Percentiles rank a stretch among this genome's conserved stretches.
Evolutionary conservation across 2,888 invertebrate genomes (phyloP).

Genomic region (Pachymerium ferrugineum): DNA sequence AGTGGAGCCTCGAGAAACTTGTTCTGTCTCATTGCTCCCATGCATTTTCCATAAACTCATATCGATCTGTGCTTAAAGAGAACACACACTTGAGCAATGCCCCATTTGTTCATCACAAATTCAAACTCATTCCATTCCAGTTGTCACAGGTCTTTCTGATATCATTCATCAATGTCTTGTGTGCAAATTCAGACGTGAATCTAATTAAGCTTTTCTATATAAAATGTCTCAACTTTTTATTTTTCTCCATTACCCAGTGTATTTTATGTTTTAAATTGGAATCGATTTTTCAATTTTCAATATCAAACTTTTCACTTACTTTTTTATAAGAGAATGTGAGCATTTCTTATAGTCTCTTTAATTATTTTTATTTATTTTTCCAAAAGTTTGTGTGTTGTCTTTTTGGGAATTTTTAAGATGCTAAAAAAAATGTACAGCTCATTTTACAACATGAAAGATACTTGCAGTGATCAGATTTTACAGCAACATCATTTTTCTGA

Average conservation of each 20-base stretch:
- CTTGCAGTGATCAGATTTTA: background rate
- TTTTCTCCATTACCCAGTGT: background rate
- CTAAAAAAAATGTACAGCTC: conserved; percentile 4
- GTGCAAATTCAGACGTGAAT: conserved; percentile 27
- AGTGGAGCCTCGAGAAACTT: conserved; percentile 5
- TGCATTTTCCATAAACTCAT: conserved; percentile 27
- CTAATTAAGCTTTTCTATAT: conserved; percentile 1
- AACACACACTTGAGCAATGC: conserved; percentile 22
- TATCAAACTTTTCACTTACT: background rate
- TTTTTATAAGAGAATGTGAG: too few relatives aligned
- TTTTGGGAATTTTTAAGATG: background rate
- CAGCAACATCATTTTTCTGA: background rate
- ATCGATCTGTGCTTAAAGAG: conserved; percentile 25
- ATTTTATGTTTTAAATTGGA: background rate
- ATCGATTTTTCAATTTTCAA: background rate
- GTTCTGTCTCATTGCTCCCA: conserved; percentile 27
- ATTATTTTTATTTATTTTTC: background rate
- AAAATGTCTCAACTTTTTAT: background rate
- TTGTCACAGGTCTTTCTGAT: conserved; percentile 27
- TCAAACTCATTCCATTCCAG: conserved; percentile 27
- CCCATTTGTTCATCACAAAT: conserved; percentile 27
- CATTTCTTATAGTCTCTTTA: background rate
- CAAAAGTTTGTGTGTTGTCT: background rate
- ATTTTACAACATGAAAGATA: background rate
- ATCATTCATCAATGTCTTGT: conserved; percentile 25